Conservation (phyloP, 2,888 invertebrate species). For the Linyphia triangularis region DNA sequence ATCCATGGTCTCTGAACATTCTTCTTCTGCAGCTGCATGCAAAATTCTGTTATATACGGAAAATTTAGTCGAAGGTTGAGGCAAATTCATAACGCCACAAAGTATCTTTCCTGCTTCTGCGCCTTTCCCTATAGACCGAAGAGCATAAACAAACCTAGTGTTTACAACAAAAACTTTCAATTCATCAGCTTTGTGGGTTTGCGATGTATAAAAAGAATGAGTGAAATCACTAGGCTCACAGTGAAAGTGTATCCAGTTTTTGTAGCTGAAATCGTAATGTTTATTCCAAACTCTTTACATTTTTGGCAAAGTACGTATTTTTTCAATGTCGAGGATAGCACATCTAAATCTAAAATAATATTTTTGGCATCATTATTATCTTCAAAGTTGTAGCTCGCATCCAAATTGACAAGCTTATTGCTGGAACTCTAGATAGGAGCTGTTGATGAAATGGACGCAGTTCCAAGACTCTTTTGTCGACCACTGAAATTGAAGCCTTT, state of each 20-base stretch:
- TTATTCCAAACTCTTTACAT: background rate
- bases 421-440: background rate
- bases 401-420: background rate
- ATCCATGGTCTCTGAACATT: background rate
- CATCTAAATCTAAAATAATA: background rate
- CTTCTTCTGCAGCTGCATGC: background rate
- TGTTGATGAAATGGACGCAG: background rate
- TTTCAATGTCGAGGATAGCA: background rate
- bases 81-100: conserved; percentile 15
- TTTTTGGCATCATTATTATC: background rate
- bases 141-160: conserved; percentile 2
- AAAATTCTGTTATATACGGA: background rate
- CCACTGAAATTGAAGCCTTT: background rate
- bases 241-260: background rate
- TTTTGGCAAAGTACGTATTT: background rate
- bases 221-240: background rate
- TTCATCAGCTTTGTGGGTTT: background rate
- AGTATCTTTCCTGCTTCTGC: background rate
- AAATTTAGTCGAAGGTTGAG: background rate
- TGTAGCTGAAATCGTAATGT: background rate
- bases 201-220: background rate
- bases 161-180: background rate
- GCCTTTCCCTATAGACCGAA: conserved; percentile 3
- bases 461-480: background rate
- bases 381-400: background rate